Evolutionary conservation across 2,888 invertebrate species (phyloP), one percentile per base, ranked within the genome.

Genomic region (Apeira syringaria): DNA sequence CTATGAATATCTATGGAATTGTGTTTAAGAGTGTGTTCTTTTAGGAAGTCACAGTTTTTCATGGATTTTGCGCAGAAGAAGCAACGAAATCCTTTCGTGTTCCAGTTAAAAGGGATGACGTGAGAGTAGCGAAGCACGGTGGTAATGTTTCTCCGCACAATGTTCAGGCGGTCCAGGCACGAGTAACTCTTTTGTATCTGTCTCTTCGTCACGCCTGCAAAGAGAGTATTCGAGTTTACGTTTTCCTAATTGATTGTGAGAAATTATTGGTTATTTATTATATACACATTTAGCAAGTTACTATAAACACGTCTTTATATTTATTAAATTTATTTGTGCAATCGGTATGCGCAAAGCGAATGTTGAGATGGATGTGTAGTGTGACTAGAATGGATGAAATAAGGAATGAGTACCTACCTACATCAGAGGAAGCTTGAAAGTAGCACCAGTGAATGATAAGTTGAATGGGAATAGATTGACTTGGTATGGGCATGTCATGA

Each of bases 71-170:
- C 50, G 59, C 85, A 85, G 61, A 74, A 85, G 61, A 85, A 82
- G 47, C 85, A 84, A 29, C 68, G 61, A 53, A 67, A 83, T 0
- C 82, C 82, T 41, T 68, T 72, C 0, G 81, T 80, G 31, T 71
- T 75, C 83, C 85, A 85, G 30, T 67, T 68, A 59, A 85, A 85
- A 0, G 84, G 85, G 0, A 73, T 38, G 4, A 78, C 68, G 37
- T 67, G 74, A 4, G 81, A 74, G 47, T 78, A 81, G 36, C 65
- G 70, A 0, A 85, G 77, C 20, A 84, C 53, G 29, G 55, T 52
- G 34, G 64, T 51, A 2, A 85, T 65, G 47, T 85, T 85, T 48
- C 59, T 65, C 45, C 84, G 56, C 17, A 77, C 59, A 39, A 50
- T 64, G 49, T 45, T 39, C 15, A 84, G 76, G 1, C 76, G 74